Conservation (phyloP, 2,113 vertebrate species). For the Crotalus tigris region DNA sequence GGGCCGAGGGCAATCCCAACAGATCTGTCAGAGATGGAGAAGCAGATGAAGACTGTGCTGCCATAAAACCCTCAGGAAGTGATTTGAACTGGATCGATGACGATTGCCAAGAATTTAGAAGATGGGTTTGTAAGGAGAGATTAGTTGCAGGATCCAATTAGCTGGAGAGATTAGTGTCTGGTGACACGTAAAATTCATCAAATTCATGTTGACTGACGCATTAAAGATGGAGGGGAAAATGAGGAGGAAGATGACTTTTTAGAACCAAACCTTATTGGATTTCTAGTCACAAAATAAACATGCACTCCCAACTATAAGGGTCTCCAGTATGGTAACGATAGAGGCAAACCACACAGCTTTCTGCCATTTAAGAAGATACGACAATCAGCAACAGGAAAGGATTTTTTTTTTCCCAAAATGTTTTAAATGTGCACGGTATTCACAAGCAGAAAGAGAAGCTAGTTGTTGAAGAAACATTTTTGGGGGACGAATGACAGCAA, state of each 20-base stretch:
- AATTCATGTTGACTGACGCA: background rate
- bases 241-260: background rate
- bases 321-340: background rate
- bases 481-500: background rate
- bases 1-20: background rate
- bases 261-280: background rate
- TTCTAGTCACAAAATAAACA: background rate
- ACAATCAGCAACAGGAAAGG: background rate
- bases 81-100: background rate
- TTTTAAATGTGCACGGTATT: background rate
- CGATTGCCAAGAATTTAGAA: background rate
- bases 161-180: background rate
- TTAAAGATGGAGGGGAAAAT: background rate
- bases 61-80: background rate
- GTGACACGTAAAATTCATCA: background rate
- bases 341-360: background rate
- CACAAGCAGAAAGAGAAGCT: background rate
- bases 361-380: background rate
- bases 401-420: background rate
- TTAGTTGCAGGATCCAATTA: background rate
- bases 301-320: background rate
- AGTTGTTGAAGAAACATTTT: background rate
- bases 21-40: background rate
- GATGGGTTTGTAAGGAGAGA: background rate
- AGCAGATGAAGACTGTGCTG: background rate